phyloP scores from a whole-genome alignment of 2,797 vertebrate species.

The Coregonus suidteri region DNA sequence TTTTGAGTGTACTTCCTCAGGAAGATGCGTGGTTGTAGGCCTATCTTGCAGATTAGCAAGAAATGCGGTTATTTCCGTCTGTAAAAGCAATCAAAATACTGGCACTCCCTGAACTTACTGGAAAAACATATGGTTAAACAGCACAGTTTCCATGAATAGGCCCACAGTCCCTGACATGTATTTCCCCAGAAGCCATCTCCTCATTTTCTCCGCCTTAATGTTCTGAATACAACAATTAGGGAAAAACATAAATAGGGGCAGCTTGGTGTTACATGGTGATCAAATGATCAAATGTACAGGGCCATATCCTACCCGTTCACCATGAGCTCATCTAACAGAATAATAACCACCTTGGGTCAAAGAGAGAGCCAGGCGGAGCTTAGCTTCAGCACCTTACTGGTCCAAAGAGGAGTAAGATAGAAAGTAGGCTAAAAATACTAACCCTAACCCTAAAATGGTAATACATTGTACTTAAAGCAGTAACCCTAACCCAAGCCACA shows the following conservation, averaged over 20 bases:
- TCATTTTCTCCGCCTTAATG: not conserved
- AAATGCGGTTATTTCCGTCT: conserved; percentile 43
- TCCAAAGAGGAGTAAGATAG: no score
- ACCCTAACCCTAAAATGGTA: not conserved
- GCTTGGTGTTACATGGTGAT: not conserved
- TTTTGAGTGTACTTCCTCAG: not conserved
- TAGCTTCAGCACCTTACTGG: not conserved
- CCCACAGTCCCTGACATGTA: not conserved
- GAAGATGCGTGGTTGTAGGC: conserved; percentile 37
- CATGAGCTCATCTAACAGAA: not conserved
- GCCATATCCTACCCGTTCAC: not conserved
- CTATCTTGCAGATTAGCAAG: conserved; percentile 45
- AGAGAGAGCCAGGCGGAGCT: no score
- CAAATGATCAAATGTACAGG: not conserved
- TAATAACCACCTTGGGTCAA: no score
- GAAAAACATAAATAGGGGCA: not conserved
- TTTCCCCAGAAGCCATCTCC: conserved; percentile 16
- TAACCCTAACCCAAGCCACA: not conserved
- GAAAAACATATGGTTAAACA: conserved; percentile 19
- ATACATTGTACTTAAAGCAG: not conserved
- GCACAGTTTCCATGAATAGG: conserved; percentile 1
- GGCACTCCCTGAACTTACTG: conserved; percentile 15
- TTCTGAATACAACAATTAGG: not conserved
- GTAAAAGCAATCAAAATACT: conserved; percentile 16
- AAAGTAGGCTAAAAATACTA: not conserved